Conservation (phyloP, 2,888 invertebrate species). For the Leptothorax acervorum region DNA sequence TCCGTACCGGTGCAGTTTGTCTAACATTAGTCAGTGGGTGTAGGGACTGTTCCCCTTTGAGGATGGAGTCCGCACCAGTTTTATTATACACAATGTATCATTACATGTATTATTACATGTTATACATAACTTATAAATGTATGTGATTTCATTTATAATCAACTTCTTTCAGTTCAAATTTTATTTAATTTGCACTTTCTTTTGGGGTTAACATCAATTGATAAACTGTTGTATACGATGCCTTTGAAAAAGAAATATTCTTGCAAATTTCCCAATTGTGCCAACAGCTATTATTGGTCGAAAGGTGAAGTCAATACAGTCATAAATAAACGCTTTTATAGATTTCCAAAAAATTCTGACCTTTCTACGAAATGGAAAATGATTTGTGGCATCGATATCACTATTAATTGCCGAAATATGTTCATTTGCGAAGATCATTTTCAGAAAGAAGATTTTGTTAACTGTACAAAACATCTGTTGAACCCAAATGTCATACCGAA, state of each 20-base stretch:
- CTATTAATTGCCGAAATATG: conserved; percentile 2
- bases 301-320: not conserved
- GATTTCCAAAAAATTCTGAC: not conserved
- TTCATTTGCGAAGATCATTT: not conserved
- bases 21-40: too few relatives aligned
- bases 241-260: not conserved
- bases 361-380: conserved; percentile 1
- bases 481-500: not conserved
- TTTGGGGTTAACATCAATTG: not conserved
- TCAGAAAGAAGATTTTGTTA: not conserved
- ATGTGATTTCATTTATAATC: too few relatives aligned
- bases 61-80: too few relatives aligned
- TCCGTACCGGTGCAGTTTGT: too few relatives aligned
- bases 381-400: not conserved
- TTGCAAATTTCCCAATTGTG: conserved; percentile 7
- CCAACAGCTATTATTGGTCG: not conserved
- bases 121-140: too few relatives aligned
- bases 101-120: too few relatives aligned
- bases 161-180: too few relatives aligned
- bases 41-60: too few relatives aligned
- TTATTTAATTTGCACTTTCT: too few relatives aligned
- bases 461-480: not conserved
- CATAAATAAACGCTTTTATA: not conserved
- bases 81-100: too few relatives aligned
- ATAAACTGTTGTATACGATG: not conserved